Evolutionary conservation across 2,888 invertebrate species (phyloP).

Genomic region (Hanleya hanleyi): DNA sequence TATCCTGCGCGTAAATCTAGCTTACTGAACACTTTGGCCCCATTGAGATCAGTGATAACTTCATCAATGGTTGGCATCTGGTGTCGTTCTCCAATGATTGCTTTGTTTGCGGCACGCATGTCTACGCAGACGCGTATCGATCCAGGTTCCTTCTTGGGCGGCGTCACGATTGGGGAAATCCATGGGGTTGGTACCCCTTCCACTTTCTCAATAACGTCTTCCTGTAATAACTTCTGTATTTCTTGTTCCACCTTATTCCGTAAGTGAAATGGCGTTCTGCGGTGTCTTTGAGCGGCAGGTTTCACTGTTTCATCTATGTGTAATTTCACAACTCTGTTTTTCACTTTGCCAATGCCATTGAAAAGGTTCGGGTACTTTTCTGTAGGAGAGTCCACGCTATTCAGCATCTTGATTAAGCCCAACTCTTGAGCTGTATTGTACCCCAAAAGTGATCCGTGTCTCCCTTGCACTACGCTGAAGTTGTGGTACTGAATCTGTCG

Average conservation of each 20-base stretch:
- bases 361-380: conserved; percentile 29
- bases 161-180: conserved; percentile 41
- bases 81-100: conserved; percentile 43
- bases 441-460: background rate
- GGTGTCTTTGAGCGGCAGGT: conserved; percentile 33
- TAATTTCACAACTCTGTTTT: conserved; percentile 25
- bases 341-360: conserved; percentile 32
- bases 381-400: background rate
- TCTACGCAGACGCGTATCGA: conserved; percentile 26
- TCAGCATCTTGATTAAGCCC: background rate
- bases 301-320: conserved; percentile 37
- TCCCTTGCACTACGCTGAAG: background rate
- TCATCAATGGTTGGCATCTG: conserved; percentile 44
- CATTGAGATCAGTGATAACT: conserved; percentile 42
- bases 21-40: conserved; percentile 42
- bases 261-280: conserved; percentile 40
- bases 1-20: conserved; percentile 41
- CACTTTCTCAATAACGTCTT: conserved; percentile 43
- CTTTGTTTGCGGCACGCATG: conserved; percentile 45
- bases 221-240: conserved; percentile 32
- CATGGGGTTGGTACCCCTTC: conserved; percentile 41
- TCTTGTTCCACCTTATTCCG: conserved; percentile 35
- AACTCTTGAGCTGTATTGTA: background rate
- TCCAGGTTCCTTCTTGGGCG: conserved; percentile 22
- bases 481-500: background rate